These are phyloP conservation scores for Leptothorax acervorum DNA, from an alignment of 2,888 invertebrate species.

Conservation along the genomic window DNA sequence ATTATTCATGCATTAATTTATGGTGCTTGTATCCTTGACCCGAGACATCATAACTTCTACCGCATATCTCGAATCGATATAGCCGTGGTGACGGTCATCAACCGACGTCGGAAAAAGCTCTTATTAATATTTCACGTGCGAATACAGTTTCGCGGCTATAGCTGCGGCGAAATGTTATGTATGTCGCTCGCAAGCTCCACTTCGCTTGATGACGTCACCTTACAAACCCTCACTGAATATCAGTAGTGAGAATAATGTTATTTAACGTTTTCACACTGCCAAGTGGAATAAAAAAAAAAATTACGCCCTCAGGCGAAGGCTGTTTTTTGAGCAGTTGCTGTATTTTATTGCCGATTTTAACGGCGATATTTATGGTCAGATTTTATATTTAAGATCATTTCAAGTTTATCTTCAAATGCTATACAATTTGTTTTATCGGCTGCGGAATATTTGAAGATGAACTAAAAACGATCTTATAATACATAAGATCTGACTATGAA, in stretches of 20 bases:
- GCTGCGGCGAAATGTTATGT: not conserved
- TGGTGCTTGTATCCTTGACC: constrained; percentile 37
- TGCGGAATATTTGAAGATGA: too few species aligned
- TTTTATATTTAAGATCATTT: too few species aligned
- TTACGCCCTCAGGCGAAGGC: too few species aligned
- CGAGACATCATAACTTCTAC: constrained; percentile 1
- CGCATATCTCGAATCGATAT: constrained; percentile 24
- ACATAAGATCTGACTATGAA: too few species aligned
- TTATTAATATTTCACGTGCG: constrained; percentile 25
- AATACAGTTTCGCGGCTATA: constrained; percentile 19
- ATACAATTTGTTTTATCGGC: too few species aligned
- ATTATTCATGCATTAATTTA: constrained; percentile 20
- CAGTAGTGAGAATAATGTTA: not conserved
- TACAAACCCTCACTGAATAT: not conserved
- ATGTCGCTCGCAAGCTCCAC: not conserved
- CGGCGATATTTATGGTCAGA: too few species aligned
- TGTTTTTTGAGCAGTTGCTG: too few species aligned
- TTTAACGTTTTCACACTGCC: not conserved
- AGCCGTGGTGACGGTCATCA: constrained; percentile 48
- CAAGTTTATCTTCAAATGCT: too few species aligned
- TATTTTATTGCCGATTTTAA: too few species aligned
- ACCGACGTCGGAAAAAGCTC: constrained; percentile 41
- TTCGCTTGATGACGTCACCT: not conserved
- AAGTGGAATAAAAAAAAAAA: too few species aligned
- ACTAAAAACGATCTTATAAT: too few species aligned